Evolutionary conservation across 2,888 invertebrate genomes (phyloP), one percentile per base, ranked within the genome.

Genomic region (Drosophila limbata): DNA sequence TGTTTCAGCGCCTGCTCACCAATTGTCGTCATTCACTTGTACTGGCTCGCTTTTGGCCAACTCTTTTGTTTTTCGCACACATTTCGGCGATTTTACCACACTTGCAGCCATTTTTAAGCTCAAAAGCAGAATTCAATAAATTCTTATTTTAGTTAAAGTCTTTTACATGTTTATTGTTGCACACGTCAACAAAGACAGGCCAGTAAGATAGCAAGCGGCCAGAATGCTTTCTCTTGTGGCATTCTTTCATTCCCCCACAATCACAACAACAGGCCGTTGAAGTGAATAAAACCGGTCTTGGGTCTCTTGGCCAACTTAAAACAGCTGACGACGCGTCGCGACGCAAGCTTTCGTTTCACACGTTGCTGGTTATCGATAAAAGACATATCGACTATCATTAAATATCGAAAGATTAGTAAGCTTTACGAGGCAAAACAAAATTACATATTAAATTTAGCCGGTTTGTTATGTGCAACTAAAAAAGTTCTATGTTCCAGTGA

Each of bases 191-290:
- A 85, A 60, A 60, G 75, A 40, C 62, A 66, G 51, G 10, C 40
- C 21, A 55, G 39, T 47, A 70, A 21, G 42, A 15, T 19, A 25
- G 33, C 37, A 28, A 53, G 42, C 44, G 39, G 55, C 42, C 39
- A 73, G 79, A 84, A 82, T 75, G 80, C 86, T 84, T 84, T 84
- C 88, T 84, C 83, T 88, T 78, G 37, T 52, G 68, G 68, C 73
- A 71, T 77, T 77, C 79, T 67, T 57, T 40, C 79, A 53, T 79
- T 69, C 35, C 39, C 15, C 52, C 72, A 56, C 44, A 77, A 77
- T 79, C 77, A 79, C 45, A 79, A 77, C 70, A 75, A 56, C 35
- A 21, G 8, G 15, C 45, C 44, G 28, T 31, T 19, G 40, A 40
- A 11, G 6, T 57, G 45, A 17, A 17, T 8, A 55, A 82, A 81